A percentile compares a stretch with the other conserved stretches of the same genome.
Evolutionary conservation across 2,888 invertebrate species (phyloP).

Genomic region (Halictus quadricinctus): DNA sequence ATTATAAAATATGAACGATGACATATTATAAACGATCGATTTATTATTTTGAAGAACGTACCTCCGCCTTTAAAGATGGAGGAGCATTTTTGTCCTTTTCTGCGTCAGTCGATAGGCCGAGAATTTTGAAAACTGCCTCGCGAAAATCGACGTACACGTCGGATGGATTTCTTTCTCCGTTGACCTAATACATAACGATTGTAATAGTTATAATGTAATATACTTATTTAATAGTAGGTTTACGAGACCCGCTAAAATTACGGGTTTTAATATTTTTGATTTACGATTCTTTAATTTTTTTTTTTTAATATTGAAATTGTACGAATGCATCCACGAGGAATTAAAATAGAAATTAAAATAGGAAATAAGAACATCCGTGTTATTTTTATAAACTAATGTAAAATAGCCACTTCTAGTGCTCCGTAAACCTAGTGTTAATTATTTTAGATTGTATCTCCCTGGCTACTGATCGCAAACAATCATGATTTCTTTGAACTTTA

Average conservation of each 20-base stretch:
- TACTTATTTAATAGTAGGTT: no score
- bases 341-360: not conserved
- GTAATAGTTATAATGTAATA: not conserved
- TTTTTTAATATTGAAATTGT: not conserved
- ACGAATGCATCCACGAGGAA: not conserved
- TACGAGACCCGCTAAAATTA: no score
- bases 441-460: no score
- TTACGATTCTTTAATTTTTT: not conserved
- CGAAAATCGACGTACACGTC: constrained; percentile 95
- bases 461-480: no score
- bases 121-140: constrained; percentile 89
- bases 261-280: not conserved
- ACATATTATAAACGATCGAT: not conserved
- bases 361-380: not conserved
- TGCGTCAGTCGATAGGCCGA: constrained; percentile 83
- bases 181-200: constrained; percentile 85
- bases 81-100: constrained; percentile 53
- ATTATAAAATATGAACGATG: not conserved
- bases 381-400: not conserved
- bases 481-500: no score
- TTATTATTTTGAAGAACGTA: constrained; percentile 47
- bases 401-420: no score
- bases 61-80: constrained; percentile 77
- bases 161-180: constrained; percentile 93
- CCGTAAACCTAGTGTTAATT: no score